Evolutionary conservation across 1,140 invertebrate species (phyloP).

Genomic region (Ostrea denselamellosa): DNA sequence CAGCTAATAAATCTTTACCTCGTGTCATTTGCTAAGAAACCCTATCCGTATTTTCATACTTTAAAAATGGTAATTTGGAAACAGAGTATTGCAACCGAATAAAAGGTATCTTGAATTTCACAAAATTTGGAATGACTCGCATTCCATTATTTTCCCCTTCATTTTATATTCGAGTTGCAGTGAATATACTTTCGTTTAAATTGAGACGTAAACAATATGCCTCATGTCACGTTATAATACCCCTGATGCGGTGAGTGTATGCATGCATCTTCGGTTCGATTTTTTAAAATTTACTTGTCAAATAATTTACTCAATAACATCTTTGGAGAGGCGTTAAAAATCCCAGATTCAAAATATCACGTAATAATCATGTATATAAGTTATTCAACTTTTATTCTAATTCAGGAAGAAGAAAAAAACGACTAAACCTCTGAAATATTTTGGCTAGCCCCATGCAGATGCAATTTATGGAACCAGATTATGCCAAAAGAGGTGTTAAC

Average conservation of each 20-base stretch:
- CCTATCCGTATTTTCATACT: neutral
- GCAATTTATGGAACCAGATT: slow-evolving; percentile 11
- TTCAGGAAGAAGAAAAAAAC: neutral
- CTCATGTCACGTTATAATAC: no score
- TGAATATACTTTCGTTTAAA: no score
- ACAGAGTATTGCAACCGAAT: neutral
- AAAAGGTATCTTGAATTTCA: neutral
- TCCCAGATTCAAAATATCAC: no score
- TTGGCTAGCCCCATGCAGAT: neutral
- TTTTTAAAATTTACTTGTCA: neutral
- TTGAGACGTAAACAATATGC: no score
- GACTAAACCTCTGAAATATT: neutral
- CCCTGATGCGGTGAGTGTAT: no score
- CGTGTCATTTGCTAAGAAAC: slow-evolving; percentile 27
- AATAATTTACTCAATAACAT: no score
- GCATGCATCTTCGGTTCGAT: neutral
- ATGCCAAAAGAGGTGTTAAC: slow-evolving; percentile 5
- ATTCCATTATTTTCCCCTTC: neutral
- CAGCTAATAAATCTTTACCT: neutral
- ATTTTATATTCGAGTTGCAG: neutral
- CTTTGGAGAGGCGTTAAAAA: no score
- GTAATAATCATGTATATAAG: no score
- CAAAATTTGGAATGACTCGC: neutral
- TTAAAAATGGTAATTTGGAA: slow-evolving; percentile 28
- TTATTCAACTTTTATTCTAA: no score